Base-by-base conservation (phyloP, 2,888 invertebrate genomes). In the Drosophila antonietae region DNA sequence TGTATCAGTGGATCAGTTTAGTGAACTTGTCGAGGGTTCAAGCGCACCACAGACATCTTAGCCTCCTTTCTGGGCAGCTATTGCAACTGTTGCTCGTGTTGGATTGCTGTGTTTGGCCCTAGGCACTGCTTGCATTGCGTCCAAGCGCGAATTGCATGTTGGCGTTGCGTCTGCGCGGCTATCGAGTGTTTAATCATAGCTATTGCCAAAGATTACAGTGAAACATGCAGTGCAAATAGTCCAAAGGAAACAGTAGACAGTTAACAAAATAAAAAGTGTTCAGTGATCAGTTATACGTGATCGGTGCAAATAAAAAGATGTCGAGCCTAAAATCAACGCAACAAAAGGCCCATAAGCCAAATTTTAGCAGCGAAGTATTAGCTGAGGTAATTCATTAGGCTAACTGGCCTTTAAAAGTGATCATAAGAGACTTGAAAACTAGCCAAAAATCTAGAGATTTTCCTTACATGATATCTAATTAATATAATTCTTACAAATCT, bases 161-260 rank as follows among this genome's bases (percentile, higher is more conserved):
- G 89, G 83, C 73, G 81, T 81, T 64, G 84, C 81, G 87, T 67
- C 84, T 73, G 88, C 70, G 68, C 68, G 52, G 51, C 23, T 58
- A 68, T 70, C 68, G 47, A 65, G 78, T 81, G 76, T 59, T 66
- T 62, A 63, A 71, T 23, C 60, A 31, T 31, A 62, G 41, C 46
- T 53, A 28, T 49, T 53, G 55, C 28, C 59, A 12, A 9, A 51
- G 52, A 76, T 64, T 62, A 57, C 56, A 51, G 55, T 44, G 63
- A 51, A 71, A 59, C 57, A 56, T 68, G 47, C 56, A 47, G 47
- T 61, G 67, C 33, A 75, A 71, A 44, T 63, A 59, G 46, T 62
- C 65, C 37, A 39, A 60, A 63, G 37, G 35, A 49, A 65, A 59
- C 31, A 49, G 46, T 23, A 28, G 23, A 52, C 39, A 28, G 37